A percentile compares a stretch with the other conserved stretches of the same genome.
Evolutionary conservation across 2,888 invertebrate species (phyloP).

Genomic region (Thyatira batis): DNA sequence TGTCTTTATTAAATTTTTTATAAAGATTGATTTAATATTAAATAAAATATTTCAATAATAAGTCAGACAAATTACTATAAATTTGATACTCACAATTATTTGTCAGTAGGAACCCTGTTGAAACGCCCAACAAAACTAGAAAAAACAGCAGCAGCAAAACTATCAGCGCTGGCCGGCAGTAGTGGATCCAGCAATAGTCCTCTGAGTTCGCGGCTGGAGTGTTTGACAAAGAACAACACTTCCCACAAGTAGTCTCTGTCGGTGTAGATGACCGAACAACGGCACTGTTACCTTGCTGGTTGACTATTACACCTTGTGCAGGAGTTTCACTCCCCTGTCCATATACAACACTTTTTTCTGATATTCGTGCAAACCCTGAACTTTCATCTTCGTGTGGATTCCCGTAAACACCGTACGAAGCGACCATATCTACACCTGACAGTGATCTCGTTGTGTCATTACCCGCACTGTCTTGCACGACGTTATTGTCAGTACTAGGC

Average conservation of each 20-base stretch:
- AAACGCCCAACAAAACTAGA: slow-evolving; percentile 79
- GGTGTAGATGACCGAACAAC: slow-evolving; percentile 62
- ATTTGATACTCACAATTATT: slow-evolving; percentile 79
- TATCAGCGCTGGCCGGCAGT: slow-evolving; percentile 80
- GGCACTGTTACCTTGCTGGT: slow-evolving; percentile 78
- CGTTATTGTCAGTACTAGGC: slow-evolving; percentile 74
- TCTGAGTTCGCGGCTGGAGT: slow-evolving; percentile 71
- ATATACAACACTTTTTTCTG: slow-evolving; percentile 67
- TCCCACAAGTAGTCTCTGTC: slow-evolving; percentile 52
- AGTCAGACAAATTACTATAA: slow-evolving; percentile 18
- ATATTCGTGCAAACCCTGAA: slow-evolving; percentile 72
- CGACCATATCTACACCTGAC: slow-evolving; percentile 79
- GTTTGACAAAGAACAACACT: slow-evolving; percentile 65
- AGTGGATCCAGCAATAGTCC: slow-evolving; percentile 79
- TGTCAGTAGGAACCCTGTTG: slow-evolving; percentile 82
- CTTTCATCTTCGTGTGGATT: slow-evolving; percentile 76
- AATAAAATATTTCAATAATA: too few relatives aligned
- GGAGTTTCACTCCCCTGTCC: slow-evolving; percentile 74
- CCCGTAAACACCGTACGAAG: slow-evolving; percentile 79
- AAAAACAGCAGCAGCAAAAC: slow-evolving; percentile 78
- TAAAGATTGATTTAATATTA: too few relatives aligned
- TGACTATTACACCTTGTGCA: slow-evolving; percentile 77
- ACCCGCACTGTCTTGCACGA: slow-evolving; percentile 60
- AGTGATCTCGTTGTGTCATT: slow-evolving; percentile 71
- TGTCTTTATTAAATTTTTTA: too few relatives aligned